A percentile compares a stretch with the other conserved stretches of the same genome.
phyloP scores from a whole-genome alignment of 2,888 invertebrate genomes.

The Siphlonurus alternatus region DNA sequence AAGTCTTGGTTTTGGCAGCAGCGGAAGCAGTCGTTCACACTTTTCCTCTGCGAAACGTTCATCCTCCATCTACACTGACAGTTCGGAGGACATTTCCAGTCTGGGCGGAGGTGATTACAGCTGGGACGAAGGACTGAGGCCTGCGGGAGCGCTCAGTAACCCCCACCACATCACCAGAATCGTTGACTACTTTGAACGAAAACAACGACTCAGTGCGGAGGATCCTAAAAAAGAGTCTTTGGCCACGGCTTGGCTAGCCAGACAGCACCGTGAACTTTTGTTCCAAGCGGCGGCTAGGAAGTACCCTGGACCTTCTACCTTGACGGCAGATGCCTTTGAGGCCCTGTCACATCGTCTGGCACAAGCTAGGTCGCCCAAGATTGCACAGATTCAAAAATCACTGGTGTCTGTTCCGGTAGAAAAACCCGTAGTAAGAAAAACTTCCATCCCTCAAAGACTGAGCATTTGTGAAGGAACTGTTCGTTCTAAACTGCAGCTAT shows the following conservation, averaged over 20 bases:
- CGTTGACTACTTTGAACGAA: constrained; percentile 76
- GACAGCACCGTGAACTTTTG: constrained; percentile 12
- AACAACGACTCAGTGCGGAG: constrained; percentile 22
- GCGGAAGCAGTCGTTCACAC: constrained; percentile 17
- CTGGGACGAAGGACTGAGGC: constrained; percentile 39
- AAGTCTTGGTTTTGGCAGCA: neutral
- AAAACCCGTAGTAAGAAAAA: constrained; percentile 15
- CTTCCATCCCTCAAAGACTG: constrained; percentile 44
- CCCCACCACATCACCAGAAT: constrained; percentile 55
- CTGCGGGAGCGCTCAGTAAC: too few species aligned
- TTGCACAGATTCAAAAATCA: constrained; percentile 14
- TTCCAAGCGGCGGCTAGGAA: constrained; percentile 6
- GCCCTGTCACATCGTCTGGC: neutral
- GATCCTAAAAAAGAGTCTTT: constrained; percentile 1
- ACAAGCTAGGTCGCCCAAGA: constrained; percentile 15
- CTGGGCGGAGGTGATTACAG: constrained; percentile 58
- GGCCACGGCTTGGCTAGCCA: neutral
- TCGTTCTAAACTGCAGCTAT: constrained; percentile 65
- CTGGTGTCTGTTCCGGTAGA: constrained; percentile 13
- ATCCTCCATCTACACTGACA: constrained; percentile 72
- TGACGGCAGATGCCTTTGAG: neutral
- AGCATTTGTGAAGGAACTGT: constrained; percentile 77
- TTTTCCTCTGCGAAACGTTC: constrained; percentile 47
- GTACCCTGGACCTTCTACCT: neutral
- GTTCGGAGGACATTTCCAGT: constrained; percentile 71